phyloP scores from a whole-genome alignment of 2,888 invertebrate species.

The Meiosimyza decipiens region DNA sequence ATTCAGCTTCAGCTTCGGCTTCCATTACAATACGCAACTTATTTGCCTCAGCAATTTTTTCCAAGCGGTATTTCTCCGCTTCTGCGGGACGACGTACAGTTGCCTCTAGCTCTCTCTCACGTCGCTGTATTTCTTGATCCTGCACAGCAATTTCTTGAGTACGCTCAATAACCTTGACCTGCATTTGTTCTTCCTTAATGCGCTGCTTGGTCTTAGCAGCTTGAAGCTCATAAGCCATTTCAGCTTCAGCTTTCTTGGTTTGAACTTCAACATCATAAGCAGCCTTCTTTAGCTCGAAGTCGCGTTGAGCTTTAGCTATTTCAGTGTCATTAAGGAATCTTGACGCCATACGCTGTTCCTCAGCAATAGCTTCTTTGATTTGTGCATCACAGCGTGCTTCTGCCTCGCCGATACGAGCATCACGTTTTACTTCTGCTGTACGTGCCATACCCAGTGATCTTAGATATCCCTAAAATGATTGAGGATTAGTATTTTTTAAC shows the following conservation, averaged over 20 bases:
- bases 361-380: slow-evolving; percentile 87
- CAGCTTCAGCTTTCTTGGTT: slow-evolving; percentile 88
- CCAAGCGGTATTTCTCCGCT: slow-evolving; percentile 90
- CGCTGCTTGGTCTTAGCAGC: slow-evolving; percentile 96
- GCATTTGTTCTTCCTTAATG: slow-evolving; percentile 98
- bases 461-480: slow-evolving; percentile 72
- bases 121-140: slow-evolving; percentile 93
- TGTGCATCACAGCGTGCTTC: slow-evolving; percentile 90
- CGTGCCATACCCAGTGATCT: slow-evolving; percentile 95
- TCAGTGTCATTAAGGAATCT: slow-evolving; percentile 95
- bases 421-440: slow-evolving; percentile 94
- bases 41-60: slow-evolving; percentile 95
- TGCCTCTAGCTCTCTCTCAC: slow-evolving; percentile 92
- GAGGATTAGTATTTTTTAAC: too few species aligned
- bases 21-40: slow-evolving; percentile 88
- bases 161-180: slow-evolving; percentile 91
- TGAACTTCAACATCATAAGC: slow-evolving; percentile 97
- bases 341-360: slow-evolving; percentile 95
- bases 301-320: slow-evolving; percentile 95
- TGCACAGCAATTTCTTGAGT: slow-evolving; percentile 94
- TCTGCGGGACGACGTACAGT: slow-evolving; percentile 94
- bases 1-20: slow-evolving; percentile 95
- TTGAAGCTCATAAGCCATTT: slow-evolving; percentile 92
- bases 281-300: slow-evolving; percentile 97
- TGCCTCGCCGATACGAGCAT: slow-evolving; percentile 96